A percentile compares a stretch with the other conserved stretches of the same genome.
These are phyloP conservation scores for Bombyx huttoni DNA, from an alignment of 2,888 invertebrate species.

Conservation along the genomic window DNA sequence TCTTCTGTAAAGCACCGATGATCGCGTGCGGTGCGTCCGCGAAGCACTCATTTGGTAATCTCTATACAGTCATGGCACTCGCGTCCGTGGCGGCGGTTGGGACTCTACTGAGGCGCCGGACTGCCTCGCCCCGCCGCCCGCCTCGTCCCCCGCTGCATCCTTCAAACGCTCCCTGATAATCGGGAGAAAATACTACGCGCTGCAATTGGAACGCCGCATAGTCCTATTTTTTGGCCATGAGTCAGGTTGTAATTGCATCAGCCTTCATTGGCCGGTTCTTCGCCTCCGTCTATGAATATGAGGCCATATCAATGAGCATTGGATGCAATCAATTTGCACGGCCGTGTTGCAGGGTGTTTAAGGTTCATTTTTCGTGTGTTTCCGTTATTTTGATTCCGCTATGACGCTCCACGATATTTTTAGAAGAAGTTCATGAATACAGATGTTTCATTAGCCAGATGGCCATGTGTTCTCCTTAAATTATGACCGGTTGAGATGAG, in stretches of 20 bases:
- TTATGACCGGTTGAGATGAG: slow-evolving; percentile 22
- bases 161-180: slow-evolving; percentile 61
- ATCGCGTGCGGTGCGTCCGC: slow-evolving; percentile 41
- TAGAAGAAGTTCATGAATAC: slow-evolving; percentile 24
- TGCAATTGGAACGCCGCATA: slow-evolving; percentile 63
- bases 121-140: slow-evolving; percentile 13
- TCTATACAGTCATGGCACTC: slow-evolving; percentile 32
- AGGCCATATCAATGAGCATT: no score
- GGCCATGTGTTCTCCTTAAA: slow-evolving; percentile 27
- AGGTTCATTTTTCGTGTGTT: no score
- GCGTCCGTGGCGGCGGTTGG: slow-evolving; percentile 35
- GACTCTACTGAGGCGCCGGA: slow-evolving; percentile 51
- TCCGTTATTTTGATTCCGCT: no score
- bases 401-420: no score
- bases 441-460: slow-evolving; percentile 31
- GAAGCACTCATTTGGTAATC: slow-evolving; percentile 51
- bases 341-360: no score
- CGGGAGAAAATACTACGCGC: slow-evolving; percentile 62
- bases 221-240: slow-evolving; percentile 56
- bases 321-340: no score
- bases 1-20: slow-evolving; percentile 22
- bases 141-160: slow-evolving; percentile 49
- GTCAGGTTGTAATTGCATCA: slow-evolving; percentile 55
- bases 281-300: no score
- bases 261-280: slow-evolving; percentile 32